Evolutionary conservation across 2,797 vertebrate genomes (phyloP).

Genomic region (Clarias laeviceps): DNA sequence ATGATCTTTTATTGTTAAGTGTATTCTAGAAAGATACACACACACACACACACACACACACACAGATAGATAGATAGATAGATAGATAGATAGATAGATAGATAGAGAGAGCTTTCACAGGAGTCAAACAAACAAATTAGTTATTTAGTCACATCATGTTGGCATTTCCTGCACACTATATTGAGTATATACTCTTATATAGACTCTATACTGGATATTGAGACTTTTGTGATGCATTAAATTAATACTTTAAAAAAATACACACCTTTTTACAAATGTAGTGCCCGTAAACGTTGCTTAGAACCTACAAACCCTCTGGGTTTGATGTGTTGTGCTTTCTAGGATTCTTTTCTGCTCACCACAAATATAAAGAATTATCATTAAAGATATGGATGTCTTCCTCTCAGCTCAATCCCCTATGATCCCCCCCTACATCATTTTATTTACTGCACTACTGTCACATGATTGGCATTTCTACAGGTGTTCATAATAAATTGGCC

Average conservation of each 20-base stretch:
- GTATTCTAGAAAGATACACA: neutral
- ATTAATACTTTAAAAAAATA: neutral
- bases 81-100: neutral
- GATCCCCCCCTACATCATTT: neutral
- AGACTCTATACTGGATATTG: neutral
- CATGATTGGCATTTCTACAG: neutral
- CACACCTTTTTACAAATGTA: neutral
- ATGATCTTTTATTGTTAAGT: neutral
- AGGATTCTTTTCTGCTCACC: neutral
- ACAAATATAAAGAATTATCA: neutral
- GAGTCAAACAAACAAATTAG: neutral
- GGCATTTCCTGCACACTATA: neutral
- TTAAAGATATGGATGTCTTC: neutral
- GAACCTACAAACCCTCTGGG: neutral
- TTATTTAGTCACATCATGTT: neutral
- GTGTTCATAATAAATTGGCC: neutral
- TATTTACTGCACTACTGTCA: neutral
- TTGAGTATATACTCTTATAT: no score
- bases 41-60: neutral
- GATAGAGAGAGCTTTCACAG: neutral
- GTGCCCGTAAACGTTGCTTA: neutral
- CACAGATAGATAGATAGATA: neutral
- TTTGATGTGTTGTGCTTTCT: neutral
- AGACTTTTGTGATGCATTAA: neutral
- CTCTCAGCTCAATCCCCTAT: neutral